These are phyloP conservation scores for Glyphotaelius pellucidus DNA, from an alignment of 2,888 invertebrate genomes.

Conservation along the genomic window DNA sequence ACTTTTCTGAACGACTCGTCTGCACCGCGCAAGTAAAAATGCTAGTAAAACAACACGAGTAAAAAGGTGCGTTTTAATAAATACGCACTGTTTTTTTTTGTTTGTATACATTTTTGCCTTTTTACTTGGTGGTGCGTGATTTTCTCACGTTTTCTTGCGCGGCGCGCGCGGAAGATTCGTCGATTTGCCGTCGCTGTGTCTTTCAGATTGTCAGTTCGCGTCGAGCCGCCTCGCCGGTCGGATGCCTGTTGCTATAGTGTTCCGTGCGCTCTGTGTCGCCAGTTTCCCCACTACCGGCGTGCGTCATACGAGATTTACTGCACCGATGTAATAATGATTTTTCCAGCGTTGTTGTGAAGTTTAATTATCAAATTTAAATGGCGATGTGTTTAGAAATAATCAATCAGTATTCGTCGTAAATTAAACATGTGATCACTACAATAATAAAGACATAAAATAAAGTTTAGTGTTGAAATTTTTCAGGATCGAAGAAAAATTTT, in stretches of 20 bases:
- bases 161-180: conserved; percentile 65
- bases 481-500: neutral
- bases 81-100: neutral
- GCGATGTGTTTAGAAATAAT: neutral
- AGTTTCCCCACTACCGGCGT: conserved; percentile 23
- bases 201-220: conserved; percentile 70
- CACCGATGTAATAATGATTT: conserved; percentile 15
- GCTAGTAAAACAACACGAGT: neutral
- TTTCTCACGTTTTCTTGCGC: conserved; percentile 67
- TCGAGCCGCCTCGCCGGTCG: conserved; percentile 68
- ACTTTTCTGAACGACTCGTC: neutral
- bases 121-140: neutral
- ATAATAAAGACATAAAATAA: neutral
- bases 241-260: conserved; percentile 20
- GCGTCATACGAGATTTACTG: conserved; percentile 22
- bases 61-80: neutral
- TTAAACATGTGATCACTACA: neutral
- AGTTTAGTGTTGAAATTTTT: neutral
- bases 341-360: neutral
- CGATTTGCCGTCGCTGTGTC: conserved; percentile 68
- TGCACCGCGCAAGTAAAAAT: neutral
- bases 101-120: neutral
- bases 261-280: neutral
- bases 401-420: neutral
- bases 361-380: neutral